Conservation (phyloP, 1,140 invertebrate genomes). For the Popillia japonica region DNA sequence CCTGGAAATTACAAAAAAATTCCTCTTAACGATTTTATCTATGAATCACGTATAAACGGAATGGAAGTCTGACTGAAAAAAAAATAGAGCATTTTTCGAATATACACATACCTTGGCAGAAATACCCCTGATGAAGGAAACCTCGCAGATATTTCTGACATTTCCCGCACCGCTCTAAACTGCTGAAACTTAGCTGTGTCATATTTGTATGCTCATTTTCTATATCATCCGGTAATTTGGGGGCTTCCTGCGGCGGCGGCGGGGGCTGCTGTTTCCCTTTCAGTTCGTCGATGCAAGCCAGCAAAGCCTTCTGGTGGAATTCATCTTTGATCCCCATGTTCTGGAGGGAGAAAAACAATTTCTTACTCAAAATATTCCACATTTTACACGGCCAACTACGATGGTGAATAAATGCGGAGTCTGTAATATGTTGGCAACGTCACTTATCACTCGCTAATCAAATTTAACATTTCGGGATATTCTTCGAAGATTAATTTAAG, state of each 20-base stretch:
- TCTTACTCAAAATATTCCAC: conserved; percentile 30
- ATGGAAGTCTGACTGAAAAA: not conserved
- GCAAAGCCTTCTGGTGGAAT: conserved; percentile 76
- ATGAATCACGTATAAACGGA: not conserved
- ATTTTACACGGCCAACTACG: not conserved
- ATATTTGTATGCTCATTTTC: conserved; percentile 62
- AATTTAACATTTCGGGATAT: conserved; percentile 15
- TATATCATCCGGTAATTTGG: conserved; percentile 48
- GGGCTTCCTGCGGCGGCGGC: conserved; percentile 46
- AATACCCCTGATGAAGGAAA: conserved; percentile 75
- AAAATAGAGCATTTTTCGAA: not conserved
- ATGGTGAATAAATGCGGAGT: not conserved
- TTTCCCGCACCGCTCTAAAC: conserved; percentile 76
- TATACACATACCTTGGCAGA: conserved; percentile 72
- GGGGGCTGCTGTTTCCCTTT: conserved; percentile 14
- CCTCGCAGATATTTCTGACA: conserved; percentile 80
- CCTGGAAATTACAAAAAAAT: not conserved
- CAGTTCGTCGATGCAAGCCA: conserved; percentile 77
- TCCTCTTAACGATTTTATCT: not conserved
- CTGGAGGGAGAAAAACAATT: conserved; percentile 61
- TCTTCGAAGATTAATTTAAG: conserved; percentile 12
- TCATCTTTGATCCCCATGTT: conserved; percentile 82
- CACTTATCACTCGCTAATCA: conserved; percentile 13
- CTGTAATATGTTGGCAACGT: not conserved
- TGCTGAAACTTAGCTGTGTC: conserved; percentile 73